Percentiles rank a stretch among this genome's conserved stretches.
These are phyloP conservation scores for Mesoligia furuncula DNA, from an alignment of 2,888 invertebrate species.

Conservation along the genomic window DNA sequence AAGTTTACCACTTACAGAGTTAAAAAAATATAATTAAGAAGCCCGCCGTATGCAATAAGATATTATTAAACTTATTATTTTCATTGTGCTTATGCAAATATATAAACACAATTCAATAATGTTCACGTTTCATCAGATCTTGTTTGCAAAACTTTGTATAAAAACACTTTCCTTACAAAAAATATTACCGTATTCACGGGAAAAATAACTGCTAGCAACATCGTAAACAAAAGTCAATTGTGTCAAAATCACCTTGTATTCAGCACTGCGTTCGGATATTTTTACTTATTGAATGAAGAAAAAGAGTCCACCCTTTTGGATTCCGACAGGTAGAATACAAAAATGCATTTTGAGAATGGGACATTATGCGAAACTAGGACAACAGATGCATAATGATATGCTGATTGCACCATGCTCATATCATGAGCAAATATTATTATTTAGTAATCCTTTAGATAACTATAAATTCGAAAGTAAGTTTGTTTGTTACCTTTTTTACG, in stretches of 20 bases:
- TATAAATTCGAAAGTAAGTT: too few relatives aligned
- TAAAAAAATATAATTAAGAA: background rate
- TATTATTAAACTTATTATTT: too few relatives aligned
- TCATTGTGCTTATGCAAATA: background rate
- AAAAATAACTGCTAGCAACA: constrained; percentile 29
- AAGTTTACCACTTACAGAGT: constrained; percentile 25
- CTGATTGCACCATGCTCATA: too few relatives aligned
- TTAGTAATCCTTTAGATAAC: too few relatives aligned
- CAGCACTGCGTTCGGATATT: constrained; percentile 8
- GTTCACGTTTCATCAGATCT: background rate
- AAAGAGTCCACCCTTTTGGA: background rate
- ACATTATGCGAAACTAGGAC: too few relatives aligned
- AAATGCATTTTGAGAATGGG: too few relatives aligned
- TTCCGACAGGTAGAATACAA: too few relatives aligned
- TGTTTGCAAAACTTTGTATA: background rate
- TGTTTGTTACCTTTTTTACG: too few relatives aligned
- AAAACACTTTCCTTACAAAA: background rate
- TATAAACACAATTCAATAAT: background rate
- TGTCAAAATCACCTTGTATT: constrained; percentile 28
- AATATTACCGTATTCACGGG: background rate
- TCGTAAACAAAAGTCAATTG: constrained; percentile 12
- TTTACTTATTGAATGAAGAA: background rate
- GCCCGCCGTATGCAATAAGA: too few relatives aligned
- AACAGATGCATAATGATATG: too few relatives aligned
- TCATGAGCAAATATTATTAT: too few relatives aligned